Evolutionary conservation across 1,140 invertebrate genomes (phyloP), one percentile per base, ranked within the genome.

Genomic region (Apis florea): DNA sequence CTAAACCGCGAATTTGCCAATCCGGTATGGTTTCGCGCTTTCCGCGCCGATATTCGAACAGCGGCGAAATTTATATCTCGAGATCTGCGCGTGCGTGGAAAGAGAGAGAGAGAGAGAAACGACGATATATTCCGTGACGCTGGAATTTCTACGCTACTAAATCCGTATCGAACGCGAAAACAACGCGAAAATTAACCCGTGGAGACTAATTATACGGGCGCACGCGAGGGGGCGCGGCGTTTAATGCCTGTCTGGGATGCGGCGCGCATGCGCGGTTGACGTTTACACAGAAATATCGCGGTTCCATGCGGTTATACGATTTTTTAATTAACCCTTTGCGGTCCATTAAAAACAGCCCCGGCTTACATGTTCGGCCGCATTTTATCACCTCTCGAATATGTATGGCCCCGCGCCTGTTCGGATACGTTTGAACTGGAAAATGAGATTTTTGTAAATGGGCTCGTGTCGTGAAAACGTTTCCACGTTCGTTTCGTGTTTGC

Each of bases 251-350:
- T 17, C 40, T 75, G 73, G 67, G 61, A 26, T 15, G 6, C 56
- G 54, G 47, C 69, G 76, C 77, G 63, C 72, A 75, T 64, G 76
- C 85, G 80, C 70, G 67, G 67, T 67, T 40, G 75, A 83, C 76
- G 77, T 72, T 63, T 56, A 66, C 49, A 66, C 24, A 67, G 77
- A 86, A 83, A 86, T 83, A 83, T 81, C 40, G 24, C 59, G 13
- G 64, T 59, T 81, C 24, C 24, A 49, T 40, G 82, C 26, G 49
- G 59, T 24, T 24, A 24, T 72, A 66, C 64, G 84, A 83, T 83
- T 87, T 87, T 85, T 86, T 86, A 85, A 86, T 86, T 86, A 86
- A 86, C 85, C 76, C 72, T 83, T 86, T 54, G 72, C 26, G 63
- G 79, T 76, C 76, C 72, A 85, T 85, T 83, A 79, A 86, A 83